These are phyloP conservation scores for Corythoichthys haematopterus DNA, from an alignment of 2,113 vertebrate species.

Conservation along the genomic window DNA sequence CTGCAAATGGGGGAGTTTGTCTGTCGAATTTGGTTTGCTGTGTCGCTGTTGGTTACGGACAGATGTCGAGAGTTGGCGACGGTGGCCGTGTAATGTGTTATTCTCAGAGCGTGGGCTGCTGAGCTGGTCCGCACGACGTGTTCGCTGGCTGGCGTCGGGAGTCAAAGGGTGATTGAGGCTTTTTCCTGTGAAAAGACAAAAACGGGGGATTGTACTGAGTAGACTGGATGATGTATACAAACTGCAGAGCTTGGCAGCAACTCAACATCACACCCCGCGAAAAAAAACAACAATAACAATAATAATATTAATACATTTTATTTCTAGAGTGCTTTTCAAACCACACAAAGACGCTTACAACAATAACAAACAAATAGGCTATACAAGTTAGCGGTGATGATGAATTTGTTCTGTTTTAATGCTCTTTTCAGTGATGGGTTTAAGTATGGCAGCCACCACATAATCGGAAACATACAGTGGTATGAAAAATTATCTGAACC, in stretches of 20 bases:
- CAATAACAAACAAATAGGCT: too few species aligned
- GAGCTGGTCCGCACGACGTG: slow-evolving; percentile 13
- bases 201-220: neutral
- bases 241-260: neutral
- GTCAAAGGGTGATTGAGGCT: slow-evolving; percentile 30
- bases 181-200: neutral
- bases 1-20: slow-evolving; percentile 18
- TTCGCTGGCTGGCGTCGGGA: slow-evolving; percentile 53
- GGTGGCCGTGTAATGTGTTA: neutral
- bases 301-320: too few species aligned
- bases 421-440: too few species aligned
- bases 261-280: too few species aligned
- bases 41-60: slow-evolving; percentile 55
- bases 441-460: too few species aligned
- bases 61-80: slow-evolving; percentile 34
- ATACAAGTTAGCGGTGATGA: too few species aligned
- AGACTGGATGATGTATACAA: neutral
- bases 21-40: slow-evolving; percentile 51
- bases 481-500: too few species aligned
- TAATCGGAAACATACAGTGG: neutral
- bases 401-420: too few species aligned
- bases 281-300: too few species aligned
- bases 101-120: slow-evolving; percentile 11
- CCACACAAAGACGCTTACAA: too few species aligned
- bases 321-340: too few species aligned